These are phyloP conservation scores for Zosterops borbonicus DNA, from an alignment of 2,113 vertebrate genomes.

Conservation along the genomic window DNA sequence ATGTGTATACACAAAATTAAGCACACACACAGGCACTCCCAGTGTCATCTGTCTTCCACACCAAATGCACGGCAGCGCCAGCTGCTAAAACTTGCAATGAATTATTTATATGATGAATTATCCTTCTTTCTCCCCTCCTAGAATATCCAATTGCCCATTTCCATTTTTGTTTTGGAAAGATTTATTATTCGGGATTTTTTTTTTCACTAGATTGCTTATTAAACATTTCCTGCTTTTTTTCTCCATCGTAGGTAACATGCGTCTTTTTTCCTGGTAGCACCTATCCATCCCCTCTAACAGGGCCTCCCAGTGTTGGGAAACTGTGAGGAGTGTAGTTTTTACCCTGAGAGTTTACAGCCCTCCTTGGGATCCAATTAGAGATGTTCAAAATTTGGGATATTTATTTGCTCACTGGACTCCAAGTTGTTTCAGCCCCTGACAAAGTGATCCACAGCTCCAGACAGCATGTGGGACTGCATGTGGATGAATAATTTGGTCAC, in stretches of 20 bases:
- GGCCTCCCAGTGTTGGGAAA: neutral
- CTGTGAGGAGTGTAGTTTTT: neutral
- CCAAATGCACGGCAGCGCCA: neutral
- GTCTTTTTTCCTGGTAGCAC: neutral
- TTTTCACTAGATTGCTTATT: neutral
- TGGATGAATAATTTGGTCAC: neutral
- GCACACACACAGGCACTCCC: neutral
- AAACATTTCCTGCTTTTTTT: slow-evolving; percentile 20
- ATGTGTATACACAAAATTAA: neutral
- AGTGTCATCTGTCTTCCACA: neutral
- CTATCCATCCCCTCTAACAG: neutral
- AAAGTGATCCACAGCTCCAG: neutral
- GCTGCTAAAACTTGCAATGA: slow-evolving; percentile 38
- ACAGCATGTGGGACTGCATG: neutral
- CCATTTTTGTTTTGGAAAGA: neutral
- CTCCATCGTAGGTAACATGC: rapidly evolving
- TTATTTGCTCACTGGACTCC: slow-evolving; percentile 2
- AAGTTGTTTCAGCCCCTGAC: neutral
- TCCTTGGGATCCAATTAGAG: neutral
- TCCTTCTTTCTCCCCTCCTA: neutral
- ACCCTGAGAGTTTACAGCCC: neutral
- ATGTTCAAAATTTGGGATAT: neutral
- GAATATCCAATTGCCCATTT: slow-evolving; percentile 29
- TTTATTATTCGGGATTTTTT: slow-evolving; percentile 5
- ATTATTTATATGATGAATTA: slow-evolving; percentile 57